A percentile compares a stretch with the other conserved stretches of the same genome.
Evolutionary conservation across 2,113 vertebrate species (phyloP).

Genomic region (Tachuris rubrigastra): DNA sequence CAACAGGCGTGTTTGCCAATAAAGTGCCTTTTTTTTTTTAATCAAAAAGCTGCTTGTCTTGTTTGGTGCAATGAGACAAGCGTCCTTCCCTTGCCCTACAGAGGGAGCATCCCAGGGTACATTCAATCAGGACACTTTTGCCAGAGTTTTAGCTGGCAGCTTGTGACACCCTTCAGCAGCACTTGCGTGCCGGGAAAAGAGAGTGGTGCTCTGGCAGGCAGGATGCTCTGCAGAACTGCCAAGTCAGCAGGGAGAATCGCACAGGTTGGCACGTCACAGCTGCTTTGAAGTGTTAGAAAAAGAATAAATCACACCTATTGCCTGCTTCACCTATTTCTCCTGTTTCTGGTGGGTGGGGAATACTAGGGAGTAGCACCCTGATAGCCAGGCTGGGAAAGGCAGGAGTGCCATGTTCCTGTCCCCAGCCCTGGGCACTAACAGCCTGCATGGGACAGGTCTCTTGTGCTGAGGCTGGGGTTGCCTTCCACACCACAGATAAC

Average conservation of each 20-base stretch:
- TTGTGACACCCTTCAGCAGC: not conserved
- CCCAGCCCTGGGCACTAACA: not conserved
- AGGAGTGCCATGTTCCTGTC: fast-evolving
- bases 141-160: not conserved
- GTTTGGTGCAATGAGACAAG: not conserved
- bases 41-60: not conserved
- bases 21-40: not conserved
- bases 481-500: not conserved
- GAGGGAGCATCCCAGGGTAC: not conserved
- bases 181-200: not conserved
- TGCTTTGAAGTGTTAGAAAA: not conserved
- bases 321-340: not conserved
- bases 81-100: not conserved
- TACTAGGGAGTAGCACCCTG: not conserved
- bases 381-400: not conserved
- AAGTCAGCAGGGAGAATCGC: not conserved
- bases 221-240: not conserved
- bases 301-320: not conserved
- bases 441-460: fast-evolving
- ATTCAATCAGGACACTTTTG: not conserved
- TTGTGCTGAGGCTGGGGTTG: too few species aligned
- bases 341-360: not conserved
- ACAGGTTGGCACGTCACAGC: not conserved
- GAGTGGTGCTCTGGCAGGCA: not conserved
- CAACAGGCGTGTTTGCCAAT: not conserved